A percentile compares a stretch with the other conserved stretches of the same genome.
Evolutionary conservation across 2,888 invertebrate species (phyloP).

Genomic region (Dynastes tityus): DNA sequence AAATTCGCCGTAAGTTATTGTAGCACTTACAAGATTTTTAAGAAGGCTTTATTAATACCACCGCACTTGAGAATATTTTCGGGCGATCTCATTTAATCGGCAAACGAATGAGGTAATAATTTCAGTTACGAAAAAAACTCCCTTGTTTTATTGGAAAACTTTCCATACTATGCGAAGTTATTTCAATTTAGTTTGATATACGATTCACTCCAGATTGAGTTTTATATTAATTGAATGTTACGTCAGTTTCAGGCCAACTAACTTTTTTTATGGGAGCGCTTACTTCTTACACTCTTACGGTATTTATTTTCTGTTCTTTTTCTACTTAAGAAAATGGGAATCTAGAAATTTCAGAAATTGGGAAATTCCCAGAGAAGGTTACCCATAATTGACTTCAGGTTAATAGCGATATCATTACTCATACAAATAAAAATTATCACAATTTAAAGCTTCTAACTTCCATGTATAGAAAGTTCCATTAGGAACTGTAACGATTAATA

Average conservation of each 20-base stretch:
- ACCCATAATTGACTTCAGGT: too few species aligned
- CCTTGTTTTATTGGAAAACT: conserved; percentile 38
- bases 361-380: too few species aligned
- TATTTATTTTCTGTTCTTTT: not conserved
- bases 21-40: conserved; percentile 40
- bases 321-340: not conserved
- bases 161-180: conserved; percentile 32
- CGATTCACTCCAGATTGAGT: conserved; percentile 40
- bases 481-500: too few species aligned
- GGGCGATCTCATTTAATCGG: conserved; percentile 40
- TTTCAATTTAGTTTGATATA: conserved; percentile 43
- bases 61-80: conserved; percentile 32
- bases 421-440: too few species aligned
- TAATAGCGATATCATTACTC: too few species aligned
- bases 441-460: too few species aligned
- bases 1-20: conserved; percentile 37
- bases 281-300: not conserved
- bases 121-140: conserved; percentile 37
- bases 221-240: conserved; percentile 41
- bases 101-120: conserved; percentile 45
- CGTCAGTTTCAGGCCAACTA: conserved; percentile 5
- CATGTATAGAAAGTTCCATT: too few species aligned
- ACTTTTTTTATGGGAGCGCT: not conserved
- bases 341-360: not conserved
- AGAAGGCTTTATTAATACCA: conserved; percentile 40